Evolutionary conservation across 2,888 invertebrate species (phyloP), one percentile per base, ranked within the genome.

Genomic region (Amblyjoppa proteus): DNA sequence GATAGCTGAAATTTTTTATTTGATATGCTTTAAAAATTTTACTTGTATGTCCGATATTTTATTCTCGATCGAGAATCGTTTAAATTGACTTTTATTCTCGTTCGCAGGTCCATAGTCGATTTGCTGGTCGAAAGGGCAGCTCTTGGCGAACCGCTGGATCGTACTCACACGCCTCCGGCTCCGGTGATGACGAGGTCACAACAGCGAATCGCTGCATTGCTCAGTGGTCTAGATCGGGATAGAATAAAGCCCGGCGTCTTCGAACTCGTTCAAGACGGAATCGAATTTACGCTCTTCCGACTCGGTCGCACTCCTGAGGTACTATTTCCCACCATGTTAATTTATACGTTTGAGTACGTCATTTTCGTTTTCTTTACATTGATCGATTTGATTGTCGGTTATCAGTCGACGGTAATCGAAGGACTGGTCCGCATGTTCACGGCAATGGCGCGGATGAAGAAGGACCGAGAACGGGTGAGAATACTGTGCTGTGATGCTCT

Each of bases 401-500:
- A 78, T 79, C 82, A 93, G 93, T 56, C 28, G 13, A 68, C 83
- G 4, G 74, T 88, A 0, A 41, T 91, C 9, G 91, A 91, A 68
- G 83, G 80, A 16, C 88, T 94, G 3, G 79, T 90, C 4, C 89
- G 92, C 68, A 86, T 93, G 53, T 91, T 90, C 58, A 87, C 90
- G 3, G 88, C 88, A 16, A 82, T 94, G 61, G 88, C 90, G 11
- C 90, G 92, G 58, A 90, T 93, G n/a, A 90, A 90, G 73, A 94
- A 94, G 83, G 94, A 95, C 69, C 90, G 95, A 73, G 92, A 94
- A 88, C 93, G 92, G 88, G 93, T 94, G 78, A 89, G 95, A 83
- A 92, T 93, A 76, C 92, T 95, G 85, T 94, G 94, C 87, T 94
- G 94, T 83, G 94, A 95, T 88, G 94, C 94, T 64, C 90, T 95